These are phyloP conservation scores for Leptoclinus maculatus DNA, from an alignment of 2,797 vertebrate species.

Conservation along the genomic window DNA sequence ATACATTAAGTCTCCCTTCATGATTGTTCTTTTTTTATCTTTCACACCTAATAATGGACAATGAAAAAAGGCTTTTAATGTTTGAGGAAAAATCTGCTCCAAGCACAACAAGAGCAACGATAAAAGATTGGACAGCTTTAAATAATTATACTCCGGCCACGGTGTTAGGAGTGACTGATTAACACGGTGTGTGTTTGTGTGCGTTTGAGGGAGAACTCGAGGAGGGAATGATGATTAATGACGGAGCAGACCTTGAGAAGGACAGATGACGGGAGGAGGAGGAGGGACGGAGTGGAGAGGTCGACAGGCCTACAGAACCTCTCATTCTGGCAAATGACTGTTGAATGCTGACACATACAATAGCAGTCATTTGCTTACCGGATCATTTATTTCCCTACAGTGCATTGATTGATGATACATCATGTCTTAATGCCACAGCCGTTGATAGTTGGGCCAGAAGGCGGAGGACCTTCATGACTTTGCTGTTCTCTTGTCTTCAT, in stretches of 20 bases:
- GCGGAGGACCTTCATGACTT: background rate
- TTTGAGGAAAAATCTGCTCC: constrained; percentile 62
- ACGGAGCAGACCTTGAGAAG: constrained; percentile 69
- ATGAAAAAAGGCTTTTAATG: constrained; percentile 36
- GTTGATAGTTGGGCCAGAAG: constrained; percentile 25
- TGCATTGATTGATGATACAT: constrained; percentile 61
- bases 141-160: constrained; percentile 68
- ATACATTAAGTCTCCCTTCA: background rate
- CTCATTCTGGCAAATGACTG: constrained; percentile 61
- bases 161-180: constrained; percentile 57
- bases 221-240: constrained; percentile 70
- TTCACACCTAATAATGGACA: constrained; percentile 63
- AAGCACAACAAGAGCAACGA: constrained; percentile 64
- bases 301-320: constrained; percentile 44
- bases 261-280: constrained; percentile 75
- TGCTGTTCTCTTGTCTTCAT: background rate
- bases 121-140: constrained; percentile 67
- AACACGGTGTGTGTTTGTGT: constrained; percentile 26
- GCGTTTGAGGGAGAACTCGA: constrained; percentile 21
- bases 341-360: constrained; percentile 61
- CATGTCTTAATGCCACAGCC: constrained; percentile 41
- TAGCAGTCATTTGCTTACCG: constrained; percentile 58
- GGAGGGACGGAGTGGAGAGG: constrained; percentile 38
- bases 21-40: constrained; percentile 27
- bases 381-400: constrained; percentile 55